Evolutionary conservation across 2,797 vertebrate genomes (phyloP).

Genomic region (Platyrinchus mystaceus): DNA sequence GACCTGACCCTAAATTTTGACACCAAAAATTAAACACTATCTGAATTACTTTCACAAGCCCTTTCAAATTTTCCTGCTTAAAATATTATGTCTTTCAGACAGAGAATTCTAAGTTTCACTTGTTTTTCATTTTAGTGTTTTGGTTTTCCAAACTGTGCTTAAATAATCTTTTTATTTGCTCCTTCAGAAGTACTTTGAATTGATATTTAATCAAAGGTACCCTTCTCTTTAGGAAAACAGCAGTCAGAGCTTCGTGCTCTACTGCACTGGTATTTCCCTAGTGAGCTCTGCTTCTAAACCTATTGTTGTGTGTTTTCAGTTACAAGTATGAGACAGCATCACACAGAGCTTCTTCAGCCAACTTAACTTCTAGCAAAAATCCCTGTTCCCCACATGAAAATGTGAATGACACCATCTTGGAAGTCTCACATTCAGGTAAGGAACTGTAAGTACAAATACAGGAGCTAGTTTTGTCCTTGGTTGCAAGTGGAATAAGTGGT

Average conservation of each 20-base stretch:
- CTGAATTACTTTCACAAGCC: background rate
- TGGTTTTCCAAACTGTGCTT: background rate
- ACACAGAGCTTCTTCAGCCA: background rate
- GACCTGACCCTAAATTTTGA: background rate
- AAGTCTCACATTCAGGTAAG: background rate
- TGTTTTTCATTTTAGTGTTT: background rate
- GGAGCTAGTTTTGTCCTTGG: background rate
- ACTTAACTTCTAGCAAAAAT: background rate
- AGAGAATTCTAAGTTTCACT: background rate
- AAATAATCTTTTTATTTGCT: background rate
- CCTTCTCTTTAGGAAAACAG: background rate
- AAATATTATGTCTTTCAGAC: background rate
- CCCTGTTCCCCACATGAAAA: conserved; percentile 33
- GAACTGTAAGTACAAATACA: background rate
- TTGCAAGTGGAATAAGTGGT: background rate
- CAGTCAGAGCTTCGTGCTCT: background rate
- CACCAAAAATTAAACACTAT: background rate
- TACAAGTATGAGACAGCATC: conserved; percentile 64
- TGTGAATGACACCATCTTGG: background rate
- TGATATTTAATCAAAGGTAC: background rate
- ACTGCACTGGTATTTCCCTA: background rate
- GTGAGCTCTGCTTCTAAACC: background rate
- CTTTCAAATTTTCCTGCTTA: background rate
- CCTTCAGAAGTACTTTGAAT: background rate
- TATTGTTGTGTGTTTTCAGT: conserved; percentile 36